Evolutionary conservation across 2,888 invertebrate genomes (phyloP), one percentile per base, ranked within the genome.

Genomic region (Apamea epomidion): DNA sequence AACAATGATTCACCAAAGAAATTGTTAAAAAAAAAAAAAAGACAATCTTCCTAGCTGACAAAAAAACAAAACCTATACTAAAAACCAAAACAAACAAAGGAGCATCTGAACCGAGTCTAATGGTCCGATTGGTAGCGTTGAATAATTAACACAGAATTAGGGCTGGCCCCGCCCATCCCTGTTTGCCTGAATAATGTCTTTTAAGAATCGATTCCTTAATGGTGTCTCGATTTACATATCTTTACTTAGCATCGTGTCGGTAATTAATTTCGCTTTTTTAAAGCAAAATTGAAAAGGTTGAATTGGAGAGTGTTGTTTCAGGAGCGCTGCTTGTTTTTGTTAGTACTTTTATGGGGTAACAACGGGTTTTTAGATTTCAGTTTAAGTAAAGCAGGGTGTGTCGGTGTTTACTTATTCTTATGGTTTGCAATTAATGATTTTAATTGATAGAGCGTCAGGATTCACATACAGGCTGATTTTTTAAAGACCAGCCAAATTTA

Each of bases 91-190:
- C 51, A 80, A 84, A 86, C 80, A 74, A 74, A 64, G 37, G 58
- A 37, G 62, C 60, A 74, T 77, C 76, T 42, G 70, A 74, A 80
- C 74, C 29, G 69, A 64, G 81, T 88, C 91, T 93, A 93, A 93
- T 93, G 92, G 91, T 85, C 91, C 90, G 90, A 93, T 93, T 91
- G 92, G 90, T 88, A 91, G 90, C 90, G 89, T 89, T 92, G 94
- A 95, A 95, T 96, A 95, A 95, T 96, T 95, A 95, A 95, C 94
- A 93, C 92, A 88, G 91, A 94, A 94, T 95, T 95, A 94, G 93
- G 91, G 92, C 89, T 88, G 78, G 80, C 81, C 87, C 85, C 84
- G 29, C 80, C 92, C 83, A 83, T 88, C 85, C 87, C 89, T 93
- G 94, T 94, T 94, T 94, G 91, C 92, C 90, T 90, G 90, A 92